Percentiles rank a stretch among this genome's conserved stretches.
phyloP scores from a whole-genome alignment of 2,888 invertebrate species.

The Agrotis exclamationis region DNA sequence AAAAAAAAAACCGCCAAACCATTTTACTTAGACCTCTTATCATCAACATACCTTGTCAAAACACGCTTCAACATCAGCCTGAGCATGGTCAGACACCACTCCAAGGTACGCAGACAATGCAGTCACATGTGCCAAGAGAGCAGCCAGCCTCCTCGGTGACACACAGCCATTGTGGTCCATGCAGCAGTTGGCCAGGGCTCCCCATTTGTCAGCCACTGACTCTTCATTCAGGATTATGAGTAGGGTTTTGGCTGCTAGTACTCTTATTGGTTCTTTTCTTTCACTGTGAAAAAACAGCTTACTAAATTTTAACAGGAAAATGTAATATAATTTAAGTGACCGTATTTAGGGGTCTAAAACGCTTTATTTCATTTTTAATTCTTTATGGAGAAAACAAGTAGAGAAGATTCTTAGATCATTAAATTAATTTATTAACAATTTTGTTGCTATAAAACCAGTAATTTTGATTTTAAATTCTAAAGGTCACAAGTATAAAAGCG shows the following conservation, averaged over 20 bases:
- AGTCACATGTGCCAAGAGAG: constrained; percentile 92
- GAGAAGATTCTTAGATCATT: neutral
- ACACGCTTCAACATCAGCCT: constrained; percentile 93
- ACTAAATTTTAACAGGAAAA: too few relatives aligned
- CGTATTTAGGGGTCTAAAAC: too few relatives aligned
- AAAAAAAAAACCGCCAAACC: too few relatives aligned
- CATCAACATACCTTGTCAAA: constrained; percentile 92
- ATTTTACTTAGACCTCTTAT: too few relatives aligned
- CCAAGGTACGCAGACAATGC: constrained; percentile 92
- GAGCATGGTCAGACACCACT: constrained; percentile 91
- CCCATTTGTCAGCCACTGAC: constrained; percentile 92
- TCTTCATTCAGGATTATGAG: constrained; percentile 93
- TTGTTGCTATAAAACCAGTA: neutral
- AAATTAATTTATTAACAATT: neutral
- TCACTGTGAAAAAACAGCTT: constrained; percentile 81
- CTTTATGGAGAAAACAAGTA: too few relatives aligned
- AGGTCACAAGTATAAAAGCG: neutral
- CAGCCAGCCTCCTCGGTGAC: constrained; percentile 92
- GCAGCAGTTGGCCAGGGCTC: constrained; percentile 93
- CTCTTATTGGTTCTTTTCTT: constrained; percentile 92
- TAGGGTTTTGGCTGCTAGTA: constrained; percentile 93
- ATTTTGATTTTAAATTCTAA: constrained; percentile 7
- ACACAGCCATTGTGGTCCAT: constrained; percentile 95
- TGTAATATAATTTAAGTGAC: too few relatives aligned
- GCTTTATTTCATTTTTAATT: too few relatives aligned